These are phyloP conservation scores for Smutsia temminckii DNA, from an alignment of 2,797 vertebrate genomes.

Conservation along the genomic window DNA sequence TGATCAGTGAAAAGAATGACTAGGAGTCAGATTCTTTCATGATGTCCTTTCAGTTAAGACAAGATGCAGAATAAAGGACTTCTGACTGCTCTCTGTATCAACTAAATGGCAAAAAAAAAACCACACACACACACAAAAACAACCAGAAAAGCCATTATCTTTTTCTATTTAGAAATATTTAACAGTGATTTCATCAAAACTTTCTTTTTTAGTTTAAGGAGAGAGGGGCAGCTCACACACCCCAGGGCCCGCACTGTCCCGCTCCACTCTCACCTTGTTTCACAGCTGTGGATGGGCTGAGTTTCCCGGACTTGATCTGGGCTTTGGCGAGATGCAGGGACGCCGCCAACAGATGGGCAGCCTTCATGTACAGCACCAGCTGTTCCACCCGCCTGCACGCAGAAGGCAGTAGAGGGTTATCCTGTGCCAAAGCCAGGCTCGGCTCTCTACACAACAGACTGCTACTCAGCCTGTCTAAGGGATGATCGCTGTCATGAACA, in stretches of 20 bases:
- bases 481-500: background rate
- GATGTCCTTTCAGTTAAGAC: background rate
- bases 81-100: background rate
- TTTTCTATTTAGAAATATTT: background rate
- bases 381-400: conserved; percentile 94
- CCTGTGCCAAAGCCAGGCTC: background rate
- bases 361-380: conserved; percentile 98
- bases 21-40: background rate
- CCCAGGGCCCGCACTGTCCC: no score
- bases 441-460: background rate
- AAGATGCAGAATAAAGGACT: background rate
- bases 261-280: conserved; percentile 90
- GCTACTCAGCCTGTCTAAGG: background rate
- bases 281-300: conserved; percentile 95
- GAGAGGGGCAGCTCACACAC: background rate
- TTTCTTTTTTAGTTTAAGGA: background rate
- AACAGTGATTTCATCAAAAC: background rate
- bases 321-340: conserved; percentile 97
- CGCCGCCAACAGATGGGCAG: conserved; percentile 94
- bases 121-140: background rate
- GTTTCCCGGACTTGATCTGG: conserved; percentile 95
- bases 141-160: background rate
- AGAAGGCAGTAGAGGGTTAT: conserved; percentile 25
- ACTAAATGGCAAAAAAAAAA: background rate
- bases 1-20: background rate